These are phyloP conservation scores for Cacoxenus indagator DNA, from an alignment of 2,888 invertebrate genomes.

Conservation along the genomic window DNA sequence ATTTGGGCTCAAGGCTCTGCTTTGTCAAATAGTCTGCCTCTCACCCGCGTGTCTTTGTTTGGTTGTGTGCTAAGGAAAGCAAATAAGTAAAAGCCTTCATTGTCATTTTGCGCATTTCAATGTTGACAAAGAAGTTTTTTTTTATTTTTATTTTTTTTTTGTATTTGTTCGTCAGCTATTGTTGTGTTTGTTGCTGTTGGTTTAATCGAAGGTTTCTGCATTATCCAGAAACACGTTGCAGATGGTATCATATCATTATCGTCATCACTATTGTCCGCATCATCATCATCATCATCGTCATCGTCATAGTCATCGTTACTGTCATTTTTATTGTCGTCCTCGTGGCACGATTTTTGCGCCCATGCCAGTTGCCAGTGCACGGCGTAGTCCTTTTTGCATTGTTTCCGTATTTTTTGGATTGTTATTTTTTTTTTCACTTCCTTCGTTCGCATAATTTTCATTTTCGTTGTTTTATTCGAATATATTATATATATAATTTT, in stretches of 20 bases:
- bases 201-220: background rate
- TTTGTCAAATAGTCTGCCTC: background rate
- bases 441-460: too few species aligned
- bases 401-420: too few species aligned
- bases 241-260: background rate
- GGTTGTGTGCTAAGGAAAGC: background rate
- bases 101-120: background rate
- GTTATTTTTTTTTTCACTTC: too few species aligned
- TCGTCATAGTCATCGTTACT: background rate
- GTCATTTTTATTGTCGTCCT: background rate
- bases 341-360: background rate
- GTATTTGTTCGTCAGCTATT: background rate
- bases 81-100: background rate
- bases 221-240: background rate
- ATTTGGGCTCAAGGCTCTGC: constrained; percentile 9
- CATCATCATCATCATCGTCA: background rate
- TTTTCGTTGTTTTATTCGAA: too few species aligned
- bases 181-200: background rate
- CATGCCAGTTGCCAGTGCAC: too few species aligned
- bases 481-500: too few species aligned
- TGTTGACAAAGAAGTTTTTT: background rate
- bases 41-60: background rate
- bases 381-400: too few species aligned
- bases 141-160: background rate
- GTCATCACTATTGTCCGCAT: background rate